Percentiles rank a stretch among this genome's conserved stretches.
Conservation (phyloP, 1,140 invertebrate genomes). For the Hirudo medicinalis region DNA sequence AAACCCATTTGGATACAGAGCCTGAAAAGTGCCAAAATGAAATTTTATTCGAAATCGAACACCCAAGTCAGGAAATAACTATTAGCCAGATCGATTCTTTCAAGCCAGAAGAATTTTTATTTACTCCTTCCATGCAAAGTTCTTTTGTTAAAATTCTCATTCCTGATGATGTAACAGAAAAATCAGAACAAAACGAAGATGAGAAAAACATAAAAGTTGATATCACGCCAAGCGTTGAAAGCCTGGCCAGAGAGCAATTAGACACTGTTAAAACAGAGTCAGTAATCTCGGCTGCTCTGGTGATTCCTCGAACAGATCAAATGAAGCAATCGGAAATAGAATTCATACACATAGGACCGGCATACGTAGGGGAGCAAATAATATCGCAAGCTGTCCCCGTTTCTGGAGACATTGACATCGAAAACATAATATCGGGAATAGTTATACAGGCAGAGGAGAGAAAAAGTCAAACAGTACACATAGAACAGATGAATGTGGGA, state of each 20-base stretch:
- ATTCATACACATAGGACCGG: neutral
- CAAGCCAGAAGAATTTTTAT: no score
- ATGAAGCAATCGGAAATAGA: constrained; percentile 13
- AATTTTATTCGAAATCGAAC: constrained; percentile 6
- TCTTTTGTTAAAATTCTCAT: no score
- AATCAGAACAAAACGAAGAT: no score
- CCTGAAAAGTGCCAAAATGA: neutral
- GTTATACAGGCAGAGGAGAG: neutral
- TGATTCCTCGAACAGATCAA: constrained; percentile 12
- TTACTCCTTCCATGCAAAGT: no score
- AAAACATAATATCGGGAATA: constrained; percentile 10
- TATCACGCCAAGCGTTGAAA: constrained; percentile 20
- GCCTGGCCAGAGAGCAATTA: constrained; percentile 19
- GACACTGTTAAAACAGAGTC: constrained; percentile 16
- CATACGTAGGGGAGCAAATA: neutral
- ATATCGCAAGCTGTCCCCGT: neutral
- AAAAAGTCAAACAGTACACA: constrained; percentile 1
- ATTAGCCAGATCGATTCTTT: no score
- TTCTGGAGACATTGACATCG: neutral
- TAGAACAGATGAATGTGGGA: neutral
- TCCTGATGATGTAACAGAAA: no score
- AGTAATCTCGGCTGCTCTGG: constrained; percentile 15
- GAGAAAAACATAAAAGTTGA: no score
- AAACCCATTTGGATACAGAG: neutral
- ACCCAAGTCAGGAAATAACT: neutral